phyloP scores from a whole-genome alignment of 2,113 vertebrate genomes.

The Platanista minor region DNA sequence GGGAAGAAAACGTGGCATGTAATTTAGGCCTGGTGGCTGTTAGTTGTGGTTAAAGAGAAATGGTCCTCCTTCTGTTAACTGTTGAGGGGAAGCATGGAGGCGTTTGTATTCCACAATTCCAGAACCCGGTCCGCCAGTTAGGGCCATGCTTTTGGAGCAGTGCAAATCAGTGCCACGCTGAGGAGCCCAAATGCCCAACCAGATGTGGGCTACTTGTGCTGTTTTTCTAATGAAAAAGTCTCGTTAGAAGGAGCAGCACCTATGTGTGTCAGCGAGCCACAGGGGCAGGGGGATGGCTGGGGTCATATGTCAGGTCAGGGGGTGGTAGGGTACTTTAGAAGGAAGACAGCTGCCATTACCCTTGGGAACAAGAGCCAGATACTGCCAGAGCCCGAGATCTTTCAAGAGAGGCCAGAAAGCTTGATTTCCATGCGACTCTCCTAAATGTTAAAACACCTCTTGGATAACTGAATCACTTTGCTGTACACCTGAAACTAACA shows the following conservation, averaged over 20 bases:
- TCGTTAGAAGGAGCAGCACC: neutral
- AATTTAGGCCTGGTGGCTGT: neutral
- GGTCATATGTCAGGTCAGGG: neutral
- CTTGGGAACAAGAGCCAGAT: neutral
- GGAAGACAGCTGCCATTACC: neutral
- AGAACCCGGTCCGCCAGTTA: neutral
- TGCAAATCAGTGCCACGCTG: neutral
- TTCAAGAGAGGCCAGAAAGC: neutral
- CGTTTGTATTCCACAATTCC: neutral
- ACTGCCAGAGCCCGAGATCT: neutral
- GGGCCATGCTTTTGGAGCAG: neutral
- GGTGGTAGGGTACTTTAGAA: neutral
- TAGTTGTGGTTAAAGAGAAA: neutral
- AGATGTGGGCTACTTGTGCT: neutral
- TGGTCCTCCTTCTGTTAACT: neutral
- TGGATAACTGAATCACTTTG: neutral
- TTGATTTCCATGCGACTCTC: neutral
- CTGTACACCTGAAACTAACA: neutral
- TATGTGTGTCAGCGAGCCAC: neutral
- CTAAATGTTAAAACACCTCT: conserved; percentile 32
- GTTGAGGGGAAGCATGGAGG: neutral
- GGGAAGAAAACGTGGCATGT: neutral
- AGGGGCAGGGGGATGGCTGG: neutral
- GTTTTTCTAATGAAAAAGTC: neutral
- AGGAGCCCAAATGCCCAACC: neutral